Percentiles rank a stretch among this genome's conserved stretches.
These are phyloP conservation scores for Zaprionus vittiger DNA, from an alignment of 1,140 invertebrate species.

Conservation along the genomic window DNA sequence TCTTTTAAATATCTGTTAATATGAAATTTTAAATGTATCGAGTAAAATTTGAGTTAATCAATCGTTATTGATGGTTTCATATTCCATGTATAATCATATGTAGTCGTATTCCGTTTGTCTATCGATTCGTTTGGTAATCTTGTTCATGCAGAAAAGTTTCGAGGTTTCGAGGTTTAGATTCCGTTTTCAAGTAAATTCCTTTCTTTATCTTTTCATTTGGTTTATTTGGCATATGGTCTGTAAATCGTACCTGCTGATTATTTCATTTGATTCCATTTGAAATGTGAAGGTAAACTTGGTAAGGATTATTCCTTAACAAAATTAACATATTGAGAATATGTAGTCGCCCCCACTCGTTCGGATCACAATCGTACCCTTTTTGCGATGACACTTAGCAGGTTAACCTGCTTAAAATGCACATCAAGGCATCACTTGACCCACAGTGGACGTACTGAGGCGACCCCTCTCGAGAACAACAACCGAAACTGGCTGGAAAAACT, in stretches of 20 bases:
- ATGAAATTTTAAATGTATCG: accelerated
- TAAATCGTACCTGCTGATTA: neutral
- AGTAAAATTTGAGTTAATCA: too few relatives aligned
- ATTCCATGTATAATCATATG: too few relatives aligned
- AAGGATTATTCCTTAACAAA: neutral
- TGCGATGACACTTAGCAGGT: conserved; percentile 69
- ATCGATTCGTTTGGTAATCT: neutral
- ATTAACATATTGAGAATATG: neutral
- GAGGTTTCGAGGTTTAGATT: neutral
- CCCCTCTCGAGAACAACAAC: neutral
- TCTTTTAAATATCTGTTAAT: neutral
- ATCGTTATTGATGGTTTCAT: too few relatives aligned
- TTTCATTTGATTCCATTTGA: conserved; percentile 6
- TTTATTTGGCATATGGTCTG: neutral
- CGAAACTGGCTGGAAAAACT: conserved; percentile 33
- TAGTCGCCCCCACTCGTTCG: neutral
- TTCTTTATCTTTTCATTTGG: neutral
- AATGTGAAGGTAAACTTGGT: neutral
- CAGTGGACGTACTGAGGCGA: conserved; percentile 4
- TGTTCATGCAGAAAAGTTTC: neutral
- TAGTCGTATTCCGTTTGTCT: neutral
- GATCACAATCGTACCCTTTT: conserved; percentile 23
- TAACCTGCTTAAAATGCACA: conserved; percentile 80
- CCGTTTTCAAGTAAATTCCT: neutral
- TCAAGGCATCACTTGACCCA: conserved; percentile 74